phyloP scores from a whole-genome alignment of 2,113 vertebrate species.

The Todiramphus chloris region DNA sequence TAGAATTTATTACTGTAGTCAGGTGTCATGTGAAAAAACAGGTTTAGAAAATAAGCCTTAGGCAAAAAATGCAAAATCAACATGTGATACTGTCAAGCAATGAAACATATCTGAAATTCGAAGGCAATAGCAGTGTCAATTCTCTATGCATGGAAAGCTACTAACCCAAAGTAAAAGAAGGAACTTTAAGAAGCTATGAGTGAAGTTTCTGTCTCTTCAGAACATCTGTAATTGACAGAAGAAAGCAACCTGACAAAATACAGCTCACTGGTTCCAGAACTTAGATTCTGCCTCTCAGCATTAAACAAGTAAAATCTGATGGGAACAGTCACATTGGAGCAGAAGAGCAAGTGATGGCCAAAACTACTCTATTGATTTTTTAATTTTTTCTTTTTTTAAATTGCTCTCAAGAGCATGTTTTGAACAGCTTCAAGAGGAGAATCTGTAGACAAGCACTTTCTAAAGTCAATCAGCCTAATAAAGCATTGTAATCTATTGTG shows the following conservation, averaged over 20 bases:
- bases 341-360: neutral
- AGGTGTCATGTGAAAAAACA: neutral
- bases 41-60: neutral
- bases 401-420: neutral
- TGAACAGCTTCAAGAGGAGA: neutral
- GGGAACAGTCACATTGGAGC: neutral
- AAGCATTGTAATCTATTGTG: neutral
- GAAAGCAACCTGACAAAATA: conserved; percentile 12
- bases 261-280: neutral
- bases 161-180: neutral
- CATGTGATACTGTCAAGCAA: neutral
- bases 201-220: neutral
- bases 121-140: neutral
- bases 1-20: neutral
- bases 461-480: conserved; percentile 14
- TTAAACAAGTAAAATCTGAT: neutral
- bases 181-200: neutral
- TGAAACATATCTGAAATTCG: neutral
- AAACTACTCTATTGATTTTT: neutral
- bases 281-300: neutral
- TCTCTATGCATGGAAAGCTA: neutral
- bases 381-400: neutral
- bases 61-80: neutral
- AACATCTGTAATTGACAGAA: neutral
- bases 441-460: neutral